Conservation (phyloP, 2,888 invertebrate species). For the Dusona sp. region DNA sequence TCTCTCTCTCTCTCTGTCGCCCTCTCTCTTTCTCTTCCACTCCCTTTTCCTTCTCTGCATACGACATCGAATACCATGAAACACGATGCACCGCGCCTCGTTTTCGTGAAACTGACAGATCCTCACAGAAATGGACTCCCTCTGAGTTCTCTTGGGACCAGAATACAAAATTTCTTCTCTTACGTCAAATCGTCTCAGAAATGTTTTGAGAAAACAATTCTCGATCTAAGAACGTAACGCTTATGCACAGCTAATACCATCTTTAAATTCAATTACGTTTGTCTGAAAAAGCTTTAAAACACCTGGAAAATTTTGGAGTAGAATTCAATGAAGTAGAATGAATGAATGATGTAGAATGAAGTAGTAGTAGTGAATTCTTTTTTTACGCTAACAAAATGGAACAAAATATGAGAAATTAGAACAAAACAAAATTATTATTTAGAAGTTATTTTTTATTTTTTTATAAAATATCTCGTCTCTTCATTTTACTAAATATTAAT, state of each 20-base stretch:
- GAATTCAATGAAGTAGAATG: not conserved
- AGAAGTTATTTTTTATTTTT: not conserved
- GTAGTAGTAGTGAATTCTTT: too few species aligned
- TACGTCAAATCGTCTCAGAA: not conserved
- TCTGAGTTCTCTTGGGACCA: conserved; percentile 1
- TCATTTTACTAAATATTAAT: not conserved
- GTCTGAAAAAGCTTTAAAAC: not conserved
- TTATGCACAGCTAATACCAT: not conserved
- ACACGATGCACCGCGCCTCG: not conserved
- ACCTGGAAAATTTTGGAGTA: not conserved
- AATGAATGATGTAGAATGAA: too few species aligned
- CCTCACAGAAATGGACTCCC: not conserved
- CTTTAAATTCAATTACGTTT: not conserved
- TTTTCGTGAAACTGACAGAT: conserved; percentile 51
- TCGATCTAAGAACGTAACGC: not conserved
- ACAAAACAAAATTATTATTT: not conserved
- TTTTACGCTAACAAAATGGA: not conserved
- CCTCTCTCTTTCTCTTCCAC: not conserved
- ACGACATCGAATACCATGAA: conserved; percentile 29
- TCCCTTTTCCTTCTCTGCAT: not conserved
- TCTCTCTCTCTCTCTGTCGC: not conserved
- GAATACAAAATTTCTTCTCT: conserved; percentile 1
- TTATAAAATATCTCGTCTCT: not conserved
- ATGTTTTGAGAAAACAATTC: conserved; percentile 10
- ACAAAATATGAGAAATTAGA: not conserved